Evolutionary conservation across 2,888 invertebrate genomes (phyloP).

Genomic region (Pterostichus madidus): DNA sequence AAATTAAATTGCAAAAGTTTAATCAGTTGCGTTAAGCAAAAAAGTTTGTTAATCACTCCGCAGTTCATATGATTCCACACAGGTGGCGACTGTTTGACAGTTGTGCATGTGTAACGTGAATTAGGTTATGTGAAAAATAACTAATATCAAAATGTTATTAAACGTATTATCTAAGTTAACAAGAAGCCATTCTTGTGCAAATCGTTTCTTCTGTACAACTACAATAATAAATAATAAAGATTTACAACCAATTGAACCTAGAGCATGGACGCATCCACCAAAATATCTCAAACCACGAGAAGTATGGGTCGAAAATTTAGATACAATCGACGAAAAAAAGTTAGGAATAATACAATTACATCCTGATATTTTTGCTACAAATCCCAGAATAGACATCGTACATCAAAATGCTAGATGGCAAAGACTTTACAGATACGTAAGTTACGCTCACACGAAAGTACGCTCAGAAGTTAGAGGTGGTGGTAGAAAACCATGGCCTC

Average conservation of each 20-base stretch:
- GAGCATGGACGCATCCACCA: conserved; percentile 79
- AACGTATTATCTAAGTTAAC: conserved; percentile 69
- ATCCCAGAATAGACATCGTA: conserved; percentile 92
- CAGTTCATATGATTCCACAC: too few species aligned
- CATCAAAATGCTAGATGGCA: conserved; percentile 94
- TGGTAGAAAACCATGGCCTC: conserved; percentile 97
- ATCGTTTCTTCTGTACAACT: conserved; percentile 42
- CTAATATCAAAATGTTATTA: conserved; percentile 69
- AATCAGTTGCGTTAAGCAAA: too few species aligned
- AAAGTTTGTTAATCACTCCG: too few species aligned
- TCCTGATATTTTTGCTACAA: conserved; percentile 90
- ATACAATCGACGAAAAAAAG: conserved; percentile 87
- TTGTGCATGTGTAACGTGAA: too few species aligned
- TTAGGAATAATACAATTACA: conserved; percentile 93
- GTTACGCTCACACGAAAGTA: conserved; percentile 88
- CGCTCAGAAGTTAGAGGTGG: conserved; percentile 94
- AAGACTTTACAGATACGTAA: conserved; percentile 87
- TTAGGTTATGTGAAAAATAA: conserved; percentile 32
- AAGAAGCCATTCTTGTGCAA: conserved; percentile 56
- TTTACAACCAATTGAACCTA: conserved; percentile 69
- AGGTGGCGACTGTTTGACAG: too few species aligned
- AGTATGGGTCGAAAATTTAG: conserved; percentile 92
- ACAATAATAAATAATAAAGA: conserved; percentile 51
- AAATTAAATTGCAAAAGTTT: too few species aligned
- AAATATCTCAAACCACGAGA: conserved; percentile 84